Conservation (phyloP, 2,888 invertebrate genomes). For the Brachylomia viminalis region DNA sequence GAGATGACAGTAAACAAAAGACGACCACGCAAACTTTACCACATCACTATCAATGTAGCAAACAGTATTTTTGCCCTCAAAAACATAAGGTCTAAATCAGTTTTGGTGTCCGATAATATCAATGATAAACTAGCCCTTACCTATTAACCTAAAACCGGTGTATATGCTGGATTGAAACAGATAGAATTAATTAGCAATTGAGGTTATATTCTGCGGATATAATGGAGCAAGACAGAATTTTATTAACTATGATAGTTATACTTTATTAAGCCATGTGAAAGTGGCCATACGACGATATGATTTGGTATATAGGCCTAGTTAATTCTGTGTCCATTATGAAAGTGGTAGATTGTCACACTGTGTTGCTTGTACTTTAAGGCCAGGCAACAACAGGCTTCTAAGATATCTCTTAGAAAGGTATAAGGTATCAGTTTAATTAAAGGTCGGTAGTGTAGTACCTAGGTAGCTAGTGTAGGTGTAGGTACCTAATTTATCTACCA, state of each 20-base stretch:
- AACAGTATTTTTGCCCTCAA: neutral
- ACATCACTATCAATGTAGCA: neutral
- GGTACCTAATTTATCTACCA: neutral
- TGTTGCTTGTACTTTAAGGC: neutral
- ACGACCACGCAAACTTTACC: neutral
- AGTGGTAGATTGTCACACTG: neutral
- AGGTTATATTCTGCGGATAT: constrained; percentile 28
- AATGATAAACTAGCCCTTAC: constrained; percentile 17
- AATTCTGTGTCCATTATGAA: neutral
- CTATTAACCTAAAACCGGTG: constrained; percentile 34
- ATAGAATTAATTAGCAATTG: constrained; percentile 34
- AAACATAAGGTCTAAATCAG: constrained; percentile 31
- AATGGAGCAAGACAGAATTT: constrained; percentile 4
- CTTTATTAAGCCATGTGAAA: neutral
- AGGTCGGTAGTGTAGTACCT: neutral
- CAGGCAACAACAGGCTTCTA: neutral
- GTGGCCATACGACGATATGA: neutral
- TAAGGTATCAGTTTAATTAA: neutral
- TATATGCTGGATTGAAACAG: constrained; percentile 17
- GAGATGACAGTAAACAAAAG: neutral
- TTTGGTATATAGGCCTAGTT: neutral
- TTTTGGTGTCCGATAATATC: constrained; percentile 18
- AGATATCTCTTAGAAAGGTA: too few relatives aligned
- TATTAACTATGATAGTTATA: neutral
- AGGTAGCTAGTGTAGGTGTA: neutral